Conservation (phyloP, 2,797 vertebrate species). For the Bovichtus diacanthus region DNA sequence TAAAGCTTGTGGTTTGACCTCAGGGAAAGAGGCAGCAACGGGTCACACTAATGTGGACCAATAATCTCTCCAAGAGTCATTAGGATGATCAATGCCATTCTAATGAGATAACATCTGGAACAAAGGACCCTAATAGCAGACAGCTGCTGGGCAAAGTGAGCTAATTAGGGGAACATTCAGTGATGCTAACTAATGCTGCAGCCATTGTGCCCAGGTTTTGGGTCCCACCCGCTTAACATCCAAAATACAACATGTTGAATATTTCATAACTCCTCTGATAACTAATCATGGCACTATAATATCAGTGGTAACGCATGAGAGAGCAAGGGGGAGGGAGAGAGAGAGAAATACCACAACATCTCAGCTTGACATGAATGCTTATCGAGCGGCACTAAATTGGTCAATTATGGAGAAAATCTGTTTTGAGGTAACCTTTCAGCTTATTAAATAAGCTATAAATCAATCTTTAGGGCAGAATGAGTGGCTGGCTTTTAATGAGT, state of each 20-base stretch:
- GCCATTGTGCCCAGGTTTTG: constrained; percentile 66
- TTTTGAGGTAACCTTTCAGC: constrained; percentile 83
- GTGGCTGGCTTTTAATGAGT: constrained; percentile 71
- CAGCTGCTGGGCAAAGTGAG: constrained; percentile 84
- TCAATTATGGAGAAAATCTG: constrained; percentile 83
- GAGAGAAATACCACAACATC: constrained; percentile 70
- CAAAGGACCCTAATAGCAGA: constrained; percentile 85
- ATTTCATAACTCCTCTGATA: constrained; percentile 71
- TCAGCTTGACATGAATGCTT: constrained; percentile 76
- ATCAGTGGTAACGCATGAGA: constrained; percentile 50
- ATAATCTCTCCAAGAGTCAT: constrained; percentile 80
- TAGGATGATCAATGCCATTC: constrained; percentile 85
- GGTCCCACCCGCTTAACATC: constrained; percentile 70
- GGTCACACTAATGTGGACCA: constrained; percentile 80
- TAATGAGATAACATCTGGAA: constrained; percentile 88
- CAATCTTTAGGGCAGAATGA: constrained; percentile 76
- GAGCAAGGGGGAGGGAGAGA: constrained; percentile 33
- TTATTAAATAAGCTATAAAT: constrained; percentile 83
- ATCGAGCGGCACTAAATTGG: constrained; percentile 77
- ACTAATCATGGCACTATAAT: constrained; percentile 69
- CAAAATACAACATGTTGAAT: constrained; percentile 79
- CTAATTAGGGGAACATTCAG: constrained; percentile 81
- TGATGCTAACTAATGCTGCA: constrained; percentile 76
- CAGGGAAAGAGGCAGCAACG: constrained; percentile 54
- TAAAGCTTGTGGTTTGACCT: constrained; percentile 73